phyloP scores from a whole-genome alignment of 1,140 invertebrate species.

The Drosophila santomea region DNA sequence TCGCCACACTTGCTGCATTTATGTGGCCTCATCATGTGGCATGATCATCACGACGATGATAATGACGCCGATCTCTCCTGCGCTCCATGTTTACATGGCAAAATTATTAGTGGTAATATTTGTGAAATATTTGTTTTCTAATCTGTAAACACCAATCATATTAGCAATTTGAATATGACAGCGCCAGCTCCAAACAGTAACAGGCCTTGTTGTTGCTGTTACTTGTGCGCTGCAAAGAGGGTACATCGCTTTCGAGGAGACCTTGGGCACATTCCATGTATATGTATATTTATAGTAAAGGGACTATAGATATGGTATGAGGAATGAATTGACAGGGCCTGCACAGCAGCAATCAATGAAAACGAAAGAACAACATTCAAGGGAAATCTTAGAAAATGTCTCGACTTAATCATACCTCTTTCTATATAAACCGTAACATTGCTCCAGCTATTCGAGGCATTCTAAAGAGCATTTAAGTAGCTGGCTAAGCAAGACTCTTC shows the following conservation, averaged over 20 bases:
- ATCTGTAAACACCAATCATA: constrained; percentile 85
- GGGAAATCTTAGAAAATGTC: too few relatives aligned
- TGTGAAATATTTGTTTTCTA: constrained; percentile 85
- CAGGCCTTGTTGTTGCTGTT: constrained; percentile 62
- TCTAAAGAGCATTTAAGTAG: constrained; percentile 9
- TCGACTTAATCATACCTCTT: too few relatives aligned
- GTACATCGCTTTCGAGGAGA: not conserved
- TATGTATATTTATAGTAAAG: too few relatives aligned
- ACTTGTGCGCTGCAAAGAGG: not conserved
- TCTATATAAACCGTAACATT: too few relatives aligned
- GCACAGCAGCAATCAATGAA: too few relatives aligned
- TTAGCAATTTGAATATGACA: constrained; percentile 85
- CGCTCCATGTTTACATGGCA: constrained; percentile 60
- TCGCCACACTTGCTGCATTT: constrained; percentile 79
- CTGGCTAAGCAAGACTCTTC: not conserved
- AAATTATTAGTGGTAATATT: constrained; percentile 84
- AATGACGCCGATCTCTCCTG: constrained; percentile 37
- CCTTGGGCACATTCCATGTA: not conserved
- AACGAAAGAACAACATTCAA: too few relatives aligned
- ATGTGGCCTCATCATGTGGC: constrained; percentile 62
- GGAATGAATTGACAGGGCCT: too few relatives aligned
- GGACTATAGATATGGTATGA: too few relatives aligned
- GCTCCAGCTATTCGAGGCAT: too few relatives aligned
- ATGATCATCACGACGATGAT: constrained; percentile 52
- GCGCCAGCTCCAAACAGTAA: constrained; percentile 72